Evolutionary conservation across 2,888 invertebrate species (phyloP), one percentile per base, ranked within the genome.

Genomic region (Brassicogethes aeneus): DNA sequence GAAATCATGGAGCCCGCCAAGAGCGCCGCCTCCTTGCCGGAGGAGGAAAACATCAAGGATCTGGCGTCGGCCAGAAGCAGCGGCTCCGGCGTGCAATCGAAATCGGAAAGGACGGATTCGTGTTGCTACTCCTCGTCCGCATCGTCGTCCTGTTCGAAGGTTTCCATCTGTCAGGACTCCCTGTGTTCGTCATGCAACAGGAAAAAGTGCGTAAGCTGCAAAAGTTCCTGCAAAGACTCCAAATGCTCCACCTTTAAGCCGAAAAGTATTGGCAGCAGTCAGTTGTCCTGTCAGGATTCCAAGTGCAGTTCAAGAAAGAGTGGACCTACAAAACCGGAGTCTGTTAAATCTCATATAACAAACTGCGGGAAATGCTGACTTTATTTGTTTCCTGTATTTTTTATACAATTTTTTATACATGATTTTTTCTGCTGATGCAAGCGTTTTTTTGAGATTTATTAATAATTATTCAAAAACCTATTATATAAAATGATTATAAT

Each of bases 1-100:
- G 14, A 40, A 38, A 7, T n/a, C 13, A 32, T 30, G 8, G 43
- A 13, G n/a, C 31, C 16, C n/a, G 17, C 15, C n/a, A 42, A 39
- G 29, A 15, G 30, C 17, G 16, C n/a, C 3, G 23, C n/a, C 2
- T 15, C n/a, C 3, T 10, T 16, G 32, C 16, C 12, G n/a, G 37
- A 42, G 3, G 48, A 54, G 29, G 56, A 57, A 32, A 34, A 48
- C n/a, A 47, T 54, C 15, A 43, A 49, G 40, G 54, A 56, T 49
- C 39, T 60, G 17, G 54, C 55, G 1, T 44, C 52, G 1, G 40
- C 43, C 3, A 45, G 55, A 44, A 53, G 55, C 23, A 41, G 41
- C 12, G 30, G 41, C 16, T 42, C 39, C 12, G 7, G 34, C 8
- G 16, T 13, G 5, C 32, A 5, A 12, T 10, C 3, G 8, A 32